These are phyloP conservation scores for Pelosia muscerda DNA, from an alignment of 2,888 invertebrate genomes.

Conservation along the genomic window DNA sequence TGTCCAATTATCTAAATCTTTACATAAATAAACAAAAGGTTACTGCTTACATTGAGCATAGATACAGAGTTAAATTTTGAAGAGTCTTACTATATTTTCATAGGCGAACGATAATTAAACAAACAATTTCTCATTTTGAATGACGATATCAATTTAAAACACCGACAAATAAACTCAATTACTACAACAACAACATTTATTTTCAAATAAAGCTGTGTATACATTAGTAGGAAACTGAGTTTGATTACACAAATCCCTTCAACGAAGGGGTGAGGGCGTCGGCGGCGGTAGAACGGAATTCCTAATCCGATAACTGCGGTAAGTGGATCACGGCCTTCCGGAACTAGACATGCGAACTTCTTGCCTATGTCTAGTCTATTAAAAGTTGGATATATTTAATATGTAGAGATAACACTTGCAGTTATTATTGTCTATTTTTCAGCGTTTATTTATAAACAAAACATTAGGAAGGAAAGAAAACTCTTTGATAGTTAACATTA, in stretches of 20 bases:
- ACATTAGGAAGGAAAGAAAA: no score
- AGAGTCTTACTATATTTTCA: background rate
- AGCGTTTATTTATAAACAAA: no score
- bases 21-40: background rate
- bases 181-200: conserved; percentile 20
- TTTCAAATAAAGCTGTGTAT: conserved; percentile 24
- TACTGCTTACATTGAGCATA: background rate
- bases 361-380: conserved; percentile 21
- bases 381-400: background rate
- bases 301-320: conserved; percentile 45
- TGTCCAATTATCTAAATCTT: no score
- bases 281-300: conserved; percentile 41
- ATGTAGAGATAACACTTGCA: background rate
- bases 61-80: background rate
- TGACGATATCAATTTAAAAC: conserved; percentile 9
- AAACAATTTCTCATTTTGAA: background rate
- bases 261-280: conserved; percentile 27
- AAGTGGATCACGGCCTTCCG: conserved; percentile 53
- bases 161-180: conserved; percentile 18
- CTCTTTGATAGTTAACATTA: no score
- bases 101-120: background rate
- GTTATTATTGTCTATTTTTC: background rate
- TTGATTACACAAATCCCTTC: conserved; percentile 46
- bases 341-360: conserved; percentile 40
- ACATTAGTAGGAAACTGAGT: conserved; percentile 27